Evolutionary conservation across 2,113 vertebrate genomes (phyloP).

Genomic region (Trinectes maculatus): DNA sequence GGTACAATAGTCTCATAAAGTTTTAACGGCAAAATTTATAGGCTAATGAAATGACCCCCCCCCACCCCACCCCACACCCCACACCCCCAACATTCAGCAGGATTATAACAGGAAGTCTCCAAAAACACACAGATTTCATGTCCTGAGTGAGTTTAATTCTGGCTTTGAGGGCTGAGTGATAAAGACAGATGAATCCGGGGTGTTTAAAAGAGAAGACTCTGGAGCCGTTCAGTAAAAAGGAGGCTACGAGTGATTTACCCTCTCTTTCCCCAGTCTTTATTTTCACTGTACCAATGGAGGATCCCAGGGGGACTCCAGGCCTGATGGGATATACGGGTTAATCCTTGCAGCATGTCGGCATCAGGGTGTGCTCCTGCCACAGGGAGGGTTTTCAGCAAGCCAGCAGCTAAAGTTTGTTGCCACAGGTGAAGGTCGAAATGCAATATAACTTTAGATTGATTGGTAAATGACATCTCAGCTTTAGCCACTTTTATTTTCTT

Average conservation of each 20-base stretch:
- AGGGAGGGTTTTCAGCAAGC: conserved; percentile 1
- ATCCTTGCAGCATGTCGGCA: conserved; percentile 42
- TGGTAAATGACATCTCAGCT: conserved; percentile 3
- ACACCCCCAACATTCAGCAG: no score
- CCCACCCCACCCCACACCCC: no score
- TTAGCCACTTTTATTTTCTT: background rate
- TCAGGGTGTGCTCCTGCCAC: conserved; percentile 1
- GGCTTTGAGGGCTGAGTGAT: conserved; percentile 29
- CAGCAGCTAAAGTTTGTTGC: conserved; percentile 1
- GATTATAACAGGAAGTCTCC: conserved; percentile 5
- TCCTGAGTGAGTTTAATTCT: conserved; percentile 26
- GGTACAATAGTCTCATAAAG: conserved; percentile 3
- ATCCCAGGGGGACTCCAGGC: conserved; percentile 10
- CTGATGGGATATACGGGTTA: conserved; percentile 20
- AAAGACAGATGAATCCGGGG: conserved; percentile 32
- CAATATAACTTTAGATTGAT: background rate
- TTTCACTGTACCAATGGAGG: background rate
- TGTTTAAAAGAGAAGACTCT: conserved; percentile 16
- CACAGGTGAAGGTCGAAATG: conserved; percentile 8
- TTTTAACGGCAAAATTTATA: conserved; percentile 23
- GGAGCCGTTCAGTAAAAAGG: background rate
- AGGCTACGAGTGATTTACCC: background rate
- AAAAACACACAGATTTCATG: conserved; percentile 32
- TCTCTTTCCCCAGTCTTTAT: conserved; percentile 1
- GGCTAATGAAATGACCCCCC: conserved; percentile 32